Evolutionary conservation across 2,888 invertebrate genomes (phyloP).

Genomic region (Agrotis puta): DNA sequence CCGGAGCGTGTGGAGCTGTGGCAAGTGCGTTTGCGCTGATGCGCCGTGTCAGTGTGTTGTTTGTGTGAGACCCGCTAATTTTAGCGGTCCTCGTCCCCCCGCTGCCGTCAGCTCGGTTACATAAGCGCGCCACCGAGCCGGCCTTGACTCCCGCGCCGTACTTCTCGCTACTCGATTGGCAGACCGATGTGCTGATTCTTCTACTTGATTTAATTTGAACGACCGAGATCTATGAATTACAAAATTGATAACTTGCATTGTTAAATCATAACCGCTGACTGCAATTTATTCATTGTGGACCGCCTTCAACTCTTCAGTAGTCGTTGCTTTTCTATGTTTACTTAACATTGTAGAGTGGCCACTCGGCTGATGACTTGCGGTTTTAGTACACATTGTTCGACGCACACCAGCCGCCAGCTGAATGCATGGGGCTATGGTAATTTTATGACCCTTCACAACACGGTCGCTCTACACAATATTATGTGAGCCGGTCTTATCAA

Average conservation of each 20-base stretch:
- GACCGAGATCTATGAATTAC: conserved; percentile 55
- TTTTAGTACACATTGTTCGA: conserved; percentile 64
- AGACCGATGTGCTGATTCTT: conserved; percentile 71
- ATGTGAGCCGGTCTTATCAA: conserved; percentile 23
- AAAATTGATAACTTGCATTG: conserved; percentile 58
- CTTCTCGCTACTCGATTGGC: conserved; percentile 76
- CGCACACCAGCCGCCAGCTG: conserved; percentile 53
- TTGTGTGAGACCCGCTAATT: conserved; percentile 87
- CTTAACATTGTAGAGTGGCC: conserved; percentile 33
- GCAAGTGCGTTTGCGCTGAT: conserved; percentile 73
- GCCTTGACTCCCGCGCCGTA: conserved; percentile 90
- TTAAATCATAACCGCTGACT: conserved; percentile 38
- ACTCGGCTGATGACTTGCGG: conserved; percentile 69
- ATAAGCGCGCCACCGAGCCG: conserved; percentile 84
- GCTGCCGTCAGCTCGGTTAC: conserved; percentile 76
- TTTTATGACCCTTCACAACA: conserved; percentile 55
- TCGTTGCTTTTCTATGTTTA: conserved; percentile 40
- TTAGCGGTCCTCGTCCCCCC: conserved; percentile 85
- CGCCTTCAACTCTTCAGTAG: conserved; percentile 23
- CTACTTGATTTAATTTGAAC: conserved; percentile 60
- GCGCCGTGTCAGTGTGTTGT: conserved; percentile 79
- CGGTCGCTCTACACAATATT: conserved; percentile 36
- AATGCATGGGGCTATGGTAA: conserved; percentile 65
- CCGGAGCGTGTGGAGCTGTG: conserved; percentile 47
- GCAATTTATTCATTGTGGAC: conserved; percentile 40